Evolutionary conservation across 2,888 invertebrate genomes (phyloP).

Genomic region (Melieria omissa): DNA sequence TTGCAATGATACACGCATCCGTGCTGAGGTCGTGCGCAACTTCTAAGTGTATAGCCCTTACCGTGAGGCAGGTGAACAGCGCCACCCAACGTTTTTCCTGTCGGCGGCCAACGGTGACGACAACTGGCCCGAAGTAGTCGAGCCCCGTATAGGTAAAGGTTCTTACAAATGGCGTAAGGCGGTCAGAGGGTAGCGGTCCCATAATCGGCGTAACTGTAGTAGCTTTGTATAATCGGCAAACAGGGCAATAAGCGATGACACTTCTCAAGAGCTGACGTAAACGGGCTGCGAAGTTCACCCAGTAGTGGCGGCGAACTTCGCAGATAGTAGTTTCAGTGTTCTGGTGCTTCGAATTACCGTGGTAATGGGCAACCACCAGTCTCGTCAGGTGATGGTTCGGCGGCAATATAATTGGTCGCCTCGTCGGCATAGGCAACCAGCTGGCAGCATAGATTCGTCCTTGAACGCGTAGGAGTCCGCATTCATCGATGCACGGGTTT

Average conservation of each 20-base stretch:
- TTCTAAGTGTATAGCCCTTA: too few species aligned
- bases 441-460: slow-evolving; percentile 33
- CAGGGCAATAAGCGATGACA: too few species aligned
- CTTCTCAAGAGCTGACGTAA: slow-evolving; percentile 31
- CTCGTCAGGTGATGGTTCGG: slow-evolving; percentile 15
- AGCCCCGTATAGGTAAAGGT: too few species aligned
- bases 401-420: slow-evolving; percentile 31
- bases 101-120: too few species aligned
- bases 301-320: neutral
- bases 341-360: slow-evolving; percentile 28
- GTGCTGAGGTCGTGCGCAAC: too few species aligned
- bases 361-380: slow-evolving; percentile 14
- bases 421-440: slow-evolving; percentile 26
- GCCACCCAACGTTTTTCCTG: too few species aligned
- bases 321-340: slow-evolving; percentile 28
- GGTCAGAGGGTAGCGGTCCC: too few species aligned
- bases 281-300: slow-evolving; percentile 10
- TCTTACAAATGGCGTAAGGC: too few species aligned
- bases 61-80: too few species aligned
- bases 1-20: too few species aligned
- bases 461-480: slow-evolving; percentile 26
- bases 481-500: slow-evolving; percentile 31
- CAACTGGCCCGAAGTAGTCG: too few species aligned
- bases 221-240: too few species aligned
- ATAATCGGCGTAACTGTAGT: slow-evolving; percentile 34